Evolutionary conservation across 2,797 vertebrate species (phyloP).

Genomic region (Columba guinea): DNA sequence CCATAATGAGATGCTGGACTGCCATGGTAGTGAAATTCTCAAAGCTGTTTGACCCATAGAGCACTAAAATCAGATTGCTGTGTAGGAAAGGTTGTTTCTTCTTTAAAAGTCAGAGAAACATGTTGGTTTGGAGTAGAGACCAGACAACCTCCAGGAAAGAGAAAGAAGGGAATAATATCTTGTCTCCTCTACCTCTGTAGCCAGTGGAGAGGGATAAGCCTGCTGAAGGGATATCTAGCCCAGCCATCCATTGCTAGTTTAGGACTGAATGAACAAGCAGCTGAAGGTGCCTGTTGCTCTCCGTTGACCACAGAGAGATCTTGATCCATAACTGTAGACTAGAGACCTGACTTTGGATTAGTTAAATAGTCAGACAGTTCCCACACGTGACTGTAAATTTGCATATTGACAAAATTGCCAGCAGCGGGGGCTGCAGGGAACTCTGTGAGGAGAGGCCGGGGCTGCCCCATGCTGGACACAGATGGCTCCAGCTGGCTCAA

Average conservation of each 20-base stretch:
- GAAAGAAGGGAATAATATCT: neutral
- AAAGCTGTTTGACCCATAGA: neutral
- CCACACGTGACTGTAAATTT: accelerated
- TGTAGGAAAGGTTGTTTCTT: neutral
- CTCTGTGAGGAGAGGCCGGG: accelerated
- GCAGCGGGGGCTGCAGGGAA: accelerated
- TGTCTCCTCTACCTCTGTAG: accelerated
- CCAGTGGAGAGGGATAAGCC: neutral
- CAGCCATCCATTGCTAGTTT: neutral
- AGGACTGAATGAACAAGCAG: accelerated
- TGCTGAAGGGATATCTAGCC: neutral
- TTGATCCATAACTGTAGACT: neutral
- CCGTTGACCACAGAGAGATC: neutral
- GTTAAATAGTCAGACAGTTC: accelerated
- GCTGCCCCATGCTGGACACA: accelerated
- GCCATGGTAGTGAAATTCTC: neutral
- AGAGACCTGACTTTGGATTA: neutral
- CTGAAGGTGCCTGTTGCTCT: neutral
- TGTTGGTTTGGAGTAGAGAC: neutral
- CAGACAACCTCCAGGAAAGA: neutral
- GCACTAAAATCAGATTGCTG: accelerated
- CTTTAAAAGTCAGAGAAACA: neutral
- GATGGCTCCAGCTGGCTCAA: neutral
- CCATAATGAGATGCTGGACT: neutral
- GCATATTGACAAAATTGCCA: neutral